These are phyloP conservation scores for Acanthoscelides obtectus DNA, from an alignment of 2,888 invertebrate genomes.

Conservation along the genomic window DNA sequence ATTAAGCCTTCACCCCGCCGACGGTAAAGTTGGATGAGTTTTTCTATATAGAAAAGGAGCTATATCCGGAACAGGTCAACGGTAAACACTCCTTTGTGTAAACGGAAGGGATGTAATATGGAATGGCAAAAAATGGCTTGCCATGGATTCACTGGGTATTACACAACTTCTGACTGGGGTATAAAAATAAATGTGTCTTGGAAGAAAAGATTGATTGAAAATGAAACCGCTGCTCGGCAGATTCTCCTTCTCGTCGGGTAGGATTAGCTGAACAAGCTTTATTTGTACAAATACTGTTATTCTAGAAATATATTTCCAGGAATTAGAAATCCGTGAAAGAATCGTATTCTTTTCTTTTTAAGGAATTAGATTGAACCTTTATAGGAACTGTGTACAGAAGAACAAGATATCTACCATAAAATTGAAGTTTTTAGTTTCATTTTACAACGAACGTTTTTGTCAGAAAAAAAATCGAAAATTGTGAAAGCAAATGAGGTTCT, in stretches of 20 bases:
- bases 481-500: too few relatives aligned
- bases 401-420: too few relatives aligned
- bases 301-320: too few relatives aligned
- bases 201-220: neutral
- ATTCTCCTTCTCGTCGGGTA: neutral
- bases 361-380: too few relatives aligned
- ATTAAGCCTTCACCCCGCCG: neutral
- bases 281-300: too few relatives aligned
- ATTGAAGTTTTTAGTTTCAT: too few relatives aligned
- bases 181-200: neutral
- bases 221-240: neutral
- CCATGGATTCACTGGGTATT: neutral
- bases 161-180: neutral
- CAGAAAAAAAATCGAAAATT: too few relatives aligned
- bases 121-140: neutral
- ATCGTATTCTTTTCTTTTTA: too few relatives aligned
- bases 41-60: neutral
- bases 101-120: neutral
- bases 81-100: neutral
- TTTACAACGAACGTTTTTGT: too few relatives aligned
- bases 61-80: neutral
- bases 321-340: too few relatives aligned
- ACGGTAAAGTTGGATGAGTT: neutral
- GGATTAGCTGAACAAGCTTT: too few relatives aligned
- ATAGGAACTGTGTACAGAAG: too few relatives aligned